Base-by-base conservation (phyloP, 2,888 invertebrate genomes). In the Suillia variegata region DNA sequence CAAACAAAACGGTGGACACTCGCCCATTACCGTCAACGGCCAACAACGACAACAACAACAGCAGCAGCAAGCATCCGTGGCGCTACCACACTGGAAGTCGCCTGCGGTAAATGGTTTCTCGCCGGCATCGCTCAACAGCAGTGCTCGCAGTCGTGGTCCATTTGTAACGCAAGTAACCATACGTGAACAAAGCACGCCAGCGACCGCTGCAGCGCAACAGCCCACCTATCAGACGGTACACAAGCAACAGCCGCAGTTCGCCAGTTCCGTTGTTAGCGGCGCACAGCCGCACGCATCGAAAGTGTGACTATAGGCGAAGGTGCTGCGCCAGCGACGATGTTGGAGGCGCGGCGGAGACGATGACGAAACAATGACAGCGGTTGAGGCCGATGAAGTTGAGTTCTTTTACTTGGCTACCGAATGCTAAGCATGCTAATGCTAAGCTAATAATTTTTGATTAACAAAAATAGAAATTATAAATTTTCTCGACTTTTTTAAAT, bases 81-180 rank as follows among this genome's bases (percentile, higher is more conserved):
- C 84, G 80, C 73, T 74, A 58, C 75, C 80, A 5, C 79, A 80
- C 58, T 81, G 80, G 79, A 80, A 81, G 65, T 65, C 74, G 5
- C 80, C 81, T 2, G 69, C 77, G 6, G 61, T 80, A 51, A 81
- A 80, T 61, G 80, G 81, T 51, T 80, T 75, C 53, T 78, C 77
- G 49, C 80, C 79, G 24, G 71, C 78, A 18, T 74, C 75, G 20
- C 61, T 79, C 1, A 77, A 78, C 50, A 80, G 81, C 68, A 81
- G 82, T 54, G 79, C 80, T 4, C 76, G 81, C 51, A 79, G 79
- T 65, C 83, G 86, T 18, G 87, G 87, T 0, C 87, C 87, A 1
- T 87, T 87, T 67, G 83, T 87, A 2, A 87, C 87, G 0, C 87
- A 87, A 68, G 87, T 87, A 42, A 87, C 86, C 49, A 87, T 87